phyloP scores from a whole-genome alignment of 2,797 vertebrate species.

The Lacerta bilineata region DNA sequence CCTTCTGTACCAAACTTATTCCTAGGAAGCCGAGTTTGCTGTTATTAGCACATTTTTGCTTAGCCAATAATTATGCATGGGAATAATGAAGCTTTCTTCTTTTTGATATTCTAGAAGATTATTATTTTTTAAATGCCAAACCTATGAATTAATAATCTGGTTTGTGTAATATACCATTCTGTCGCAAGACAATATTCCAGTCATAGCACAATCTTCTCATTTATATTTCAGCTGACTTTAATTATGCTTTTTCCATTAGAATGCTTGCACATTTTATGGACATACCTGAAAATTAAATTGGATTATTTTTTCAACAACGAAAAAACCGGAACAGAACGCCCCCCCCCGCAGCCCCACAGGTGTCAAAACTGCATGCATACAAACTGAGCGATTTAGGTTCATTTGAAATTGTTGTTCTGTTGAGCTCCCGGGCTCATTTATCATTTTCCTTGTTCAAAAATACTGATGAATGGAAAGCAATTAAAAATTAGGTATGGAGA shows the following conservation, averaged over 20 bases:
- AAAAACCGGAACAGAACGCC: neutral
- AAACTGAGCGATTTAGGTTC: slow-evolving; percentile 61
- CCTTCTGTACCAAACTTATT: neutral
- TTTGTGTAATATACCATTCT: slow-evolving; percentile 51
- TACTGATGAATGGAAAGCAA: slow-evolving; percentile 39
- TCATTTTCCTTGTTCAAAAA: slow-evolving; percentile 64
- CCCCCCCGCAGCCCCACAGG: neutral
- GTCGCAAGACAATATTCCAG: slow-evolving; percentile 67
- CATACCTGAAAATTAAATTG: slow-evolving; percentile 73
- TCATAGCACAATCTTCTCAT: slow-evolving; percentile 56
- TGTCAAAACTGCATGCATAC: slow-evolving; percentile 16
- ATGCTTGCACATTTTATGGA: slow-evolving; percentile 73
- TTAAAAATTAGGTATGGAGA: slow-evolving; percentile 7
- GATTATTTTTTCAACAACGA: slow-evolving; percentile 43
- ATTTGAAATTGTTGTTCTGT: slow-evolving; percentile 70
- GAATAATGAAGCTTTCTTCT: slow-evolving; percentile 42
- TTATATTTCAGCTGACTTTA: slow-evolving; percentile 68
- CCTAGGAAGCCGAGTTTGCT: slow-evolving; percentile 3
- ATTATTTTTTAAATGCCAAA: too few species aligned
- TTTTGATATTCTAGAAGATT: slow-evolving; percentile 58
- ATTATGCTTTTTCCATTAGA: slow-evolving; percentile 72
- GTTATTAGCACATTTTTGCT: slow-evolving; percentile 32
- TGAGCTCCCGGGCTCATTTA: slow-evolving; percentile 47
- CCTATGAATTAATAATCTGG: slow-evolving; percentile 69
- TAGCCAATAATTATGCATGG: slow-evolving; percentile 60